Conservation (phyloP, 2,113 vertebrate genomes). For the Pterophyllum scalare region DNA sequence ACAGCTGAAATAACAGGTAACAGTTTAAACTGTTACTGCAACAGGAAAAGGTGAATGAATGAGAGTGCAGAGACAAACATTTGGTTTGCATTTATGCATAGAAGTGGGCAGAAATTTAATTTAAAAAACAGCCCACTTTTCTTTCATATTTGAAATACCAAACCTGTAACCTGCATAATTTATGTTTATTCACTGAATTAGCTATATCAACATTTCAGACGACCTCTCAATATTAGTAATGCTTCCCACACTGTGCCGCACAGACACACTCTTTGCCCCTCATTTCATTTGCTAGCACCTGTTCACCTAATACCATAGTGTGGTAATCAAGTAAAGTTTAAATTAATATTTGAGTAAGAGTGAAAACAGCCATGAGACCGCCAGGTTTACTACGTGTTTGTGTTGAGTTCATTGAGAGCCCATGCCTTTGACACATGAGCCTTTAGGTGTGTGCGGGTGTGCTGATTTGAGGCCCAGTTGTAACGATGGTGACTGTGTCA, state of each 20-base stretch:
- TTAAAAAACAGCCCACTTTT: background rate
- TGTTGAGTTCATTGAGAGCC: background rate
- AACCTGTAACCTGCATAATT: background rate
- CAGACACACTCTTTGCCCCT: background rate
- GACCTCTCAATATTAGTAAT: background rate
- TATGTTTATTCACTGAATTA: background rate
- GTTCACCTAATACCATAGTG: rapidly evolving
- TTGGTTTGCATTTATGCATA: background rate
- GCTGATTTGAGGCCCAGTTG: background rate
- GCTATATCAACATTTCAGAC: background rate
- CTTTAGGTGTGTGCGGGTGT: background rate
- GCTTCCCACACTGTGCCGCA: background rate
- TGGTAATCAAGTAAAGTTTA: background rate
- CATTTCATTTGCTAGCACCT: background rate
- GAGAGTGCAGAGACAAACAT: background rate
- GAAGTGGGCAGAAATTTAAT: background rate
- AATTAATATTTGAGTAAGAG: background rate
- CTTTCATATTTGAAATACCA: background rate
- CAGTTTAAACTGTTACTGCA: background rate
- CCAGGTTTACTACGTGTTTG: background rate
- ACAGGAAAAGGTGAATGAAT: background rate
- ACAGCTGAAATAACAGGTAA: background rate
- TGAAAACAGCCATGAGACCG: background rate
- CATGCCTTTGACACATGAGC: rapidly evolving
- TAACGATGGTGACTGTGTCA: background rate